Evolutionary conservation across 1,140 invertebrate species (phyloP), one percentile per base, ranked within the genome.

Genomic region (Spodoptera litura): DNA sequence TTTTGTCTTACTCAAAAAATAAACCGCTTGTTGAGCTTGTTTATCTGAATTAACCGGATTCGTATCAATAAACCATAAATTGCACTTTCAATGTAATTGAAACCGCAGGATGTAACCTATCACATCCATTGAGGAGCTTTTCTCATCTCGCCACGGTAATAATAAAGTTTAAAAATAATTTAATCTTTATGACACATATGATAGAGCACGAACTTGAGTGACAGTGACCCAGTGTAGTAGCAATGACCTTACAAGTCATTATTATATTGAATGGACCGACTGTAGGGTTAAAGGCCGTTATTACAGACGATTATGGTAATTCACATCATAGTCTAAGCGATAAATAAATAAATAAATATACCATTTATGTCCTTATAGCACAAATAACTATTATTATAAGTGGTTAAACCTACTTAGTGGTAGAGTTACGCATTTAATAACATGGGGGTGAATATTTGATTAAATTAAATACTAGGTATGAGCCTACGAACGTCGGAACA

Each of bases 61-160:
- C 79, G 74, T 87, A 91, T 88, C 87, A 89, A 89, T 90, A 88
- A 88, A 88, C 85, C 78, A 83, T 79, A 83, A 87, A 84, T 79
- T 91, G 86, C 87, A 85, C 76, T 86, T 83, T 68, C 82, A 79
- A 84, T 88, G 89, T 89, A 92, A 92, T 92, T 89, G 88, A 89
- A 87, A 84, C 88, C 82, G 84, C 90, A 93, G 90, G 89, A 91
- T 91, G 90, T 87, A 84, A 79, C 86, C 85, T 85, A 91, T 92
- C 84, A 88, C 80, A 76, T 78, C 80, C 86, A 90, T 91, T 91
- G 83, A 91, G 82, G 74, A 86, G 83, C 86, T 87, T 88, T 88
- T 87, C 83, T 85, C 80, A 83, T 84, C 79, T 81, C 81, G 51
- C 59, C 38, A 68, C 31, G 44, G 49, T 27, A 55, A 52, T 9